A percentile compares a stretch with the other conserved stretches of the same genome.
These are phyloP conservation scores for Drosophila gaucha DNA, from an alignment of 2,888 invertebrate genomes.

Conservation along the genomic window DNA sequence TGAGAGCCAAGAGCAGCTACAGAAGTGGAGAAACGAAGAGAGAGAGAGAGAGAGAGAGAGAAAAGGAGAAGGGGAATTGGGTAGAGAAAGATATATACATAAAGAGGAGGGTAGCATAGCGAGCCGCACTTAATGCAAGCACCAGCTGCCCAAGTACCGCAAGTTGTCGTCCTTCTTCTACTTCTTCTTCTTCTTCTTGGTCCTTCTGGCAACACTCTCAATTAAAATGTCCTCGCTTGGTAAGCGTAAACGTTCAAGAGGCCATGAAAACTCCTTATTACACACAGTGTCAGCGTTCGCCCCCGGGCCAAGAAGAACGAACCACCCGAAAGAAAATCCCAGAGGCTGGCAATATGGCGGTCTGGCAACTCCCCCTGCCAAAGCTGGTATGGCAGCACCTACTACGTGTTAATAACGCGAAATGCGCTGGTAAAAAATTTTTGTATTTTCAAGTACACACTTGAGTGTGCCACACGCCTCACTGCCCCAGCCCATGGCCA, in stretches of 20 bases:
- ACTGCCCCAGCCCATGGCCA: slow-evolving; percentile 34
- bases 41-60: slow-evolving; percentile 6
- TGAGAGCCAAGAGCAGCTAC: slow-evolving; percentile 49
- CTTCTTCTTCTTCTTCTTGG: slow-evolving; percentile 32
- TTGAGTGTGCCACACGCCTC: slow-evolving; percentile 71
- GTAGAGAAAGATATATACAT: slow-evolving; percentile 1
- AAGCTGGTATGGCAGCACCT: slow-evolving; percentile 52
- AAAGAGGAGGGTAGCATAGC: slow-evolving; percentile 32
- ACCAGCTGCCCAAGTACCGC: slow-evolving; percentile 80
- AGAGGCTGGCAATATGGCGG: background rate
- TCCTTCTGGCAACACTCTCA: slow-evolving; percentile 79
- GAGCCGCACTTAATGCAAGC: slow-evolving; percentile 72
- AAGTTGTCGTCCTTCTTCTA: slow-evolving; percentile 47
- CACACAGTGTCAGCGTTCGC: slow-evolving; percentile 70
- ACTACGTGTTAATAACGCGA: slow-evolving; percentile 79
- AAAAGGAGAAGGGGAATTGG: background rate
- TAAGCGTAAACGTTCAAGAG: slow-evolving; percentile 80
- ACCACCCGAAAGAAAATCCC: slow-evolving; percentile 30
- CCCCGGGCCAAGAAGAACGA: slow-evolving; percentile 29
- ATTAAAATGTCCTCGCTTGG: slow-evolving; percentile 81
- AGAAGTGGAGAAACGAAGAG: slow-evolving; percentile 2
- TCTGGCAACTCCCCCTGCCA: background rate
- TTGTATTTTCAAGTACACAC: slow-evolving; percentile 74
- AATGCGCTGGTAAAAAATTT: slow-evolving; percentile 71
- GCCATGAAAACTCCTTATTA: slow-evolving; percentile 81